Evolutionary conservation across 2,797 vertebrate species (phyloP), one percentile per base, ranked within the genome.

Genomic region (Pseudotriccus pelzelni): DNA sequence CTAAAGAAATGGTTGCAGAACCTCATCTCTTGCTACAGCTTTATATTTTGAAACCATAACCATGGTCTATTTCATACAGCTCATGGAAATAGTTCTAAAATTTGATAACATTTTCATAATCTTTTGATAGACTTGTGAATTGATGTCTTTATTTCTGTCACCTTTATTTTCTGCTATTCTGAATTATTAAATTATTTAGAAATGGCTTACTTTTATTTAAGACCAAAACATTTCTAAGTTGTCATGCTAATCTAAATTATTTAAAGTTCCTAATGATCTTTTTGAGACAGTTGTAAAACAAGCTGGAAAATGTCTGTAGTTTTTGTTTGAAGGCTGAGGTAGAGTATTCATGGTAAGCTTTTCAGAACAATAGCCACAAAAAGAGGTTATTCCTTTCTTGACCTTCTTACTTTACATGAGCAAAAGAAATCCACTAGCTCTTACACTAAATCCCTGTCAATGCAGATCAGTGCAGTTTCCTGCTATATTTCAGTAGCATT

Each of bases 141-240:
- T 77, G 37, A 59, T 83, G 27, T 39, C 28, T 84, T 58, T 59
- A 59, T 50, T 87, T 86, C 56, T 87, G 14, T 82, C 20, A 58
- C 25, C 49, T 87, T 92, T 92, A 60, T 78, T 96, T 73, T 94
- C 43, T 90, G 25, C 63, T 93, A 12, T 41, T 92, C 47, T 90
- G 72, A 95, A 83, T 89, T 93, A 59, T 20, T 52, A 66, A 53
- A 41, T 37, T 10, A 55, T 60, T 87, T 64, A 62, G 68, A 74
- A 89, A 68, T 49, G 15, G 3, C 19, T 90, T 90, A 60, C 24
- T 89, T 93, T 4, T 14, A 36, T 87, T 80, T 84, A 68, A 66
- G 63, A 34, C 18, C 59, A 50, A 73, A 84, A 56, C 7, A 24
- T 60, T 87, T 76, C 39, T 41, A 24, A 70, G 10, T 44, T 76